Evolutionary conservation across 2,888 invertebrate genomes (phyloP).

Genomic region (Imbricaverruca yamaguchii): DNA sequence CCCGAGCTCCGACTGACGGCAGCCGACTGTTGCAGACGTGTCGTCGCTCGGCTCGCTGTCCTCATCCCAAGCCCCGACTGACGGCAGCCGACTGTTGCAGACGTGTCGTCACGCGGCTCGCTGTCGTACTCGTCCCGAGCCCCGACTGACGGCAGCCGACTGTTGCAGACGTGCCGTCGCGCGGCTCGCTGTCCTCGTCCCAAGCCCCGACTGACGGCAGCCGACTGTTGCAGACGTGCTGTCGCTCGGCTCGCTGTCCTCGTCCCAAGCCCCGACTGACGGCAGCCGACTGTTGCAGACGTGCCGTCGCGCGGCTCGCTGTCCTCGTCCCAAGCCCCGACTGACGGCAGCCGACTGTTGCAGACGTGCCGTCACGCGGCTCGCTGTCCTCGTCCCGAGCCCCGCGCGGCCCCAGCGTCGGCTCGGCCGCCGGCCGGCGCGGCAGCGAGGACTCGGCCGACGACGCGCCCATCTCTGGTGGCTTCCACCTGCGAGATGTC

Average conservation of each 20-base stretch:
- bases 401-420: conserved; percentile 9
- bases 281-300: too few relatives aligned
- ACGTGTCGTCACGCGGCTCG: too few relatives aligned
- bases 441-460: conserved; percentile 86
- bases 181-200: not conserved
- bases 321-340: too few relatives aligned
- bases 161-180: too few relatives aligned
- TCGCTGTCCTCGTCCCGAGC: not conserved
- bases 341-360: not conserved
- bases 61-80: not conserved
- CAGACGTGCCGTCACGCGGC: not conserved
- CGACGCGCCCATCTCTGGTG: conserved; percentile 56
- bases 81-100: not conserved
- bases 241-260: not conserved
- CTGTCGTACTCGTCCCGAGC: too few relatives aligned
- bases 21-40: not conserved
- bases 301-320: too few relatives aligned
- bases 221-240: not conserved
- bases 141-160: too few relatives aligned
- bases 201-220: not conserved
- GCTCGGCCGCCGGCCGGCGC: conserved; percentile 48
- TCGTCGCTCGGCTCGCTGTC: not conserved
- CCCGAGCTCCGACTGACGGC: not conserved
- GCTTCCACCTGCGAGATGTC: conserved; percentile 51
- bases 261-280: too few relatives aligned